Evolutionary conservation across 2,888 invertebrate genomes (phyloP), one percentile per base, ranked within the genome.

Genomic region (Nomada ferruginata): DNA sequence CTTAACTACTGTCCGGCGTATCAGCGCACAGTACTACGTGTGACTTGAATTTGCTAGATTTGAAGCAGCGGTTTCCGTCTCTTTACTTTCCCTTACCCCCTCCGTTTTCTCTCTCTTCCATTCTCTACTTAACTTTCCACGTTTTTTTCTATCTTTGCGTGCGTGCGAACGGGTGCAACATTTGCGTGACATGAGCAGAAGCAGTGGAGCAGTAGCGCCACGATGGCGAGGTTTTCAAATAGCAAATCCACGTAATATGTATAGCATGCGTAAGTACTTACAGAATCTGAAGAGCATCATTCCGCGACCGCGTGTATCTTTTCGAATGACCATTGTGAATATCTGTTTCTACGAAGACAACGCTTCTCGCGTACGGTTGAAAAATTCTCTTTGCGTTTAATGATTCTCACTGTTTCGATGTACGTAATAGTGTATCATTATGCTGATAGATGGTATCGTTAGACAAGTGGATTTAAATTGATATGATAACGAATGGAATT

Each of bases 61-160:
- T 44, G n/a, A 44, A 47, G 57, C 23, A 20, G n/a, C 15, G n/a
- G 2, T n/a, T 5, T 13, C n/a, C 20, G 0, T 26, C 36, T 44
- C 44, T 36, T 13, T n/a, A 9, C 9, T 44, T 11, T 36, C 42
- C n/a, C 83, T 85, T 88, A 85, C 90, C 93, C 94, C 44, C n/a
- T 29, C 23, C 50, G 9, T 5, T 7, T 3, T 63, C 26, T n/a
- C 50, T 15, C 94, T n/a, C 3, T 26, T 23, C 18, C 42, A 13
- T 10, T 13, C 9, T 23, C 2, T 26, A 36, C 5, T 36, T 9
- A 36, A 36, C 36, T 36, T 11, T 52, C 20, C 23, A 11, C 11
- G 15, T 53, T 2, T 26, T 50, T 1, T 70, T 20, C 0, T 4
- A 36, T 26, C 36, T 47, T 71, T 36, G 11, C 7, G 57, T 36